Evolutionary conservation across 2,888 invertebrate genomes (phyloP).

Genomic region (Drosophila lutescens): DNA sequence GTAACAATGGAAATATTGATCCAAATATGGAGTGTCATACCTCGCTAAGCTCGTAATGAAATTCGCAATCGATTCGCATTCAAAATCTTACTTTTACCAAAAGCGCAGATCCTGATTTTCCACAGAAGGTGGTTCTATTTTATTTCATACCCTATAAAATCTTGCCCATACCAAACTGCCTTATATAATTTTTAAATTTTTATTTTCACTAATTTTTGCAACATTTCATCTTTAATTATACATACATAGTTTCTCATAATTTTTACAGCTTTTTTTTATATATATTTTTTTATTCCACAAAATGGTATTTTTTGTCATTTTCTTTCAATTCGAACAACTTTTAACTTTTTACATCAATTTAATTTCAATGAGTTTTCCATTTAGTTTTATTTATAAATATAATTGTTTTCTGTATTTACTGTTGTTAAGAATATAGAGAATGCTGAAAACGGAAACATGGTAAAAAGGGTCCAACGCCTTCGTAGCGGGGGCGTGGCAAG

Average conservation of each 20-base stretch:
- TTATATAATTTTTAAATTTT: conserved; percentile 46
- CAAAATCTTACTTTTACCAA: too few relatives aligned
- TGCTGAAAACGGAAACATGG: conserved; percentile 39
- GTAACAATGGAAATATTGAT: too few relatives aligned
- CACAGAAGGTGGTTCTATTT: too few relatives aligned
- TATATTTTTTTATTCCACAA: conserved; percentile 26
- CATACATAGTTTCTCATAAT: conserved; percentile 71
- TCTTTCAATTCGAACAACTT: conserved; percentile 66
- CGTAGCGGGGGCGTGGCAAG: conserved; percentile 20
- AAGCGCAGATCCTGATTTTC: too few relatives aligned
- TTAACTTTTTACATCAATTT: conserved; percentile 69
- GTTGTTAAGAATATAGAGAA: conserved; percentile 49
- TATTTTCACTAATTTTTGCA: conserved; percentile 74
- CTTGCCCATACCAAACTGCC: background rate
- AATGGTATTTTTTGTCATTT: conserved; percentile 31
- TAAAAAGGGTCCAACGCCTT: conserved; percentile 31
- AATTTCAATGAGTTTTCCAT: conserved; percentile 53
- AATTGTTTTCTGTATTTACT: conserved; percentile 17
- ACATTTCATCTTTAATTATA: conserved; percentile 70
- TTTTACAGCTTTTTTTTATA: conserved; percentile 63
- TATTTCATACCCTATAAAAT: too few relatives aligned
- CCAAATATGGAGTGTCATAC: too few relatives aligned
- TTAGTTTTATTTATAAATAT: conserved; percentile 35
- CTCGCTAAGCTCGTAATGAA: too few relatives aligned
- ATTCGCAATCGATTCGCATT: too few relatives aligned